These are phyloP conservation scores for Drosophila cardini DNA, from an alignment of 1,140 invertebrate genomes.

Conservation along the genomic window DNA sequence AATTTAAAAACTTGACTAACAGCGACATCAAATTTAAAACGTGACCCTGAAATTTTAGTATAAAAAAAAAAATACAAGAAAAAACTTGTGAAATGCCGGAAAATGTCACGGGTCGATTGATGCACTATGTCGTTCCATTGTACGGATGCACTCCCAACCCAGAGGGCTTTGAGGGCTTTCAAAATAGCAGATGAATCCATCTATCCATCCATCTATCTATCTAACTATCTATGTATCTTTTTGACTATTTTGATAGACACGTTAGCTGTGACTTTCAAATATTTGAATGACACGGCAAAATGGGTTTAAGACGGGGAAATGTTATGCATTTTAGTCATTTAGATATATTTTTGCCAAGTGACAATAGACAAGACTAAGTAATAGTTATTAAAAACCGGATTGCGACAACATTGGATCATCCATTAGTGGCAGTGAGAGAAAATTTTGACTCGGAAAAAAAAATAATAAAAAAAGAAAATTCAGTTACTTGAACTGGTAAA, in stretches of 20 bases:
- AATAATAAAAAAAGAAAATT: background rate
- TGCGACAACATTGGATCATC: slow-evolving; percentile 46
- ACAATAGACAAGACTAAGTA: slow-evolving; percentile 34
- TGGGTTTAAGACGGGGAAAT: slow-evolving; percentile 36
- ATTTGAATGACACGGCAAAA: slow-evolving; percentile 40
- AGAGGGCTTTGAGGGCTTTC: slow-evolving; percentile 64
- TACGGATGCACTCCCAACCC: slow-evolving; percentile 6
- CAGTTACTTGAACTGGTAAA: no score
- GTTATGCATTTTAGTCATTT: slow-evolving; percentile 44
- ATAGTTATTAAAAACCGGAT: slow-evolving; percentile 57
- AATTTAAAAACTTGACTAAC: slow-evolving; percentile 24
- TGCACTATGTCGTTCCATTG: slow-evolving; percentile 32
- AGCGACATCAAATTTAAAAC: slow-evolving; percentile 37
- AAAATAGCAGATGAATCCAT: slow-evolving; percentile 52
- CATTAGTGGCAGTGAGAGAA: slow-evolving; percentile 51
- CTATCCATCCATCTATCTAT: slow-evolving; percentile 1
- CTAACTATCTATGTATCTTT: slow-evolving; percentile 7
- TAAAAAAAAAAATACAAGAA: slow-evolving; percentile 13
- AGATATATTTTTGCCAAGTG: slow-evolving; percentile 49
- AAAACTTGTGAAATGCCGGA: slow-evolving; percentile 66
- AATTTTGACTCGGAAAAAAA: background rate
- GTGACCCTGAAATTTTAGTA: slow-evolving; percentile 68
- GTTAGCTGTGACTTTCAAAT: slow-evolving; percentile 72
- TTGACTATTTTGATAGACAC: slow-evolving; percentile 4
- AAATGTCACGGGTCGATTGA: background rate